phyloP scores from a whole-genome alignment of 2,888 invertebrate genomes.

The Lamellibrachia columna region DNA sequence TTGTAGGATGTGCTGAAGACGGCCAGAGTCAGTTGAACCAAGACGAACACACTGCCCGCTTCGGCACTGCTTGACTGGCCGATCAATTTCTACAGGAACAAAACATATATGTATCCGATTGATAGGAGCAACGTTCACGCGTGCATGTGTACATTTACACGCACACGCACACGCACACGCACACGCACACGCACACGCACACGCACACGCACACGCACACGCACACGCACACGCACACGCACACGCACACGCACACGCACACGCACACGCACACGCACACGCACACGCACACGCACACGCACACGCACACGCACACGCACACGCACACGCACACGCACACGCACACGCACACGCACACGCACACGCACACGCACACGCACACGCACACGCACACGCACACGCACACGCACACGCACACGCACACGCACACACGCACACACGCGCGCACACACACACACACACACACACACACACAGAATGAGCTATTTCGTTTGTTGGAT shows the following conservation, averaged over 20 bases:
- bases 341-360: background rate
- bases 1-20: too few relatives aligned
- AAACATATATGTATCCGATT: too few relatives aligned
- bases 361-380: background rate
- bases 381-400: background rate
- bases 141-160: background rate
- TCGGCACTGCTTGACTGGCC: too few relatives aligned
- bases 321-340: background rate
- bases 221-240: background rate
- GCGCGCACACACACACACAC: background rate
- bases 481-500: too few relatives aligned
- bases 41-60: too few relatives aligned
- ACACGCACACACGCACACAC: background rate
- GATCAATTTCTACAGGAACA: too few relatives aligned
- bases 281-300: background rate
- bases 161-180: background rate
- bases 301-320: background rate
- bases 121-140: background rate
- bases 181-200: background rate
- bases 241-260: background rate
- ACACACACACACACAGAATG: background rate
- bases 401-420: background rate
- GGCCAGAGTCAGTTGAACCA: too few relatives aligned
- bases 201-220: background rate
- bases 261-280: background rate